Evolutionary conservation across 2,888 invertebrate species (phyloP).

Genomic region (Trichopria drosophilae): DNA sequence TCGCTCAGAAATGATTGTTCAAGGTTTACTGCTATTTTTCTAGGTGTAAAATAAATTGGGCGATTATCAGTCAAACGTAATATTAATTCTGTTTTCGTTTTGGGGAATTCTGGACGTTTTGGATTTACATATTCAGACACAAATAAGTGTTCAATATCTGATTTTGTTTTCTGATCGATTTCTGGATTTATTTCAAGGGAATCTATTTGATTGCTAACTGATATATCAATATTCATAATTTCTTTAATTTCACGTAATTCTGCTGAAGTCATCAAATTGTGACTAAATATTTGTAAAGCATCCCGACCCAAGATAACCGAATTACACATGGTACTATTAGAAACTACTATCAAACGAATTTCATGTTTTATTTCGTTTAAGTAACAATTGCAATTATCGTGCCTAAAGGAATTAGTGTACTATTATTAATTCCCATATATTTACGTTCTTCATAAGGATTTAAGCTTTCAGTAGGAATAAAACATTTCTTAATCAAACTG

Average conservation of each 20-base stretch:
- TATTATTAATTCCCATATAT: too few species aligned
- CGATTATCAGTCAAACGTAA: neutral
- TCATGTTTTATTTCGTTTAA: neutral
- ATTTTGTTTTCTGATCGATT: neutral
- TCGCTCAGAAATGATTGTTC: neutral
- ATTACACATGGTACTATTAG: constrained; percentile 1
- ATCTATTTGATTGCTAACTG: neutral
- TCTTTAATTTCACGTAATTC: neutral
- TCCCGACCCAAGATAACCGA: too few species aligned
- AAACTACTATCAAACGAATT: neutral
- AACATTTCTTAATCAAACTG: constrained; percentile 15
- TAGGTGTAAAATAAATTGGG: constrained; percentile 3
- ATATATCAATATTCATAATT: neutral
- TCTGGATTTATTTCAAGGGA: neutral
- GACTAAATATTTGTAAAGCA: too few species aligned
- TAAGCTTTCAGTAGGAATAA: constrained; percentile 2
- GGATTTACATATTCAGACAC: neutral
- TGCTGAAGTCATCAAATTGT: too few species aligned
- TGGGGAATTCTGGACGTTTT: neutral
- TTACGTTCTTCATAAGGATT: neutral
- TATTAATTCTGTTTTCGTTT: neutral
- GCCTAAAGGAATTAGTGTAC: too few species aligned
- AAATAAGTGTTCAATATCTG: neutral
- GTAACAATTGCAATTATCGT: neutral
- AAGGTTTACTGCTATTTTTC: neutral